Evolutionary conservation across 2,888 invertebrate genomes (phyloP).

Genomic region (Aelia acuminata): DNA sequence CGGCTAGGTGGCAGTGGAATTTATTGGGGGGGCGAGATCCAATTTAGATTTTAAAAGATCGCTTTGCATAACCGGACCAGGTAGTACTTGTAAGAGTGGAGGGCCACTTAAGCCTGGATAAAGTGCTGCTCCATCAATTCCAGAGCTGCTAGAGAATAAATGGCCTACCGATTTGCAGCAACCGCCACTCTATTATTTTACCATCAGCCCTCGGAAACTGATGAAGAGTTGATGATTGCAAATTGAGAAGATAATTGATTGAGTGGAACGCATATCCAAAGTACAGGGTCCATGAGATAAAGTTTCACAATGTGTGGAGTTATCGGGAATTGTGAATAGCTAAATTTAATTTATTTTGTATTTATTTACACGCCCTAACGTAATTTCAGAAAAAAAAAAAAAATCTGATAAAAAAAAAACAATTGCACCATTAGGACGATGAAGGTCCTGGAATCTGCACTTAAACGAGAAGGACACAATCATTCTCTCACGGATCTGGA

Average conservation of each 20-base stretch:
- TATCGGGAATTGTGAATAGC: not conserved
- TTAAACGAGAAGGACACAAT: too few relatives aligned
- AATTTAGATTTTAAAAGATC: constrained; percentile 54
- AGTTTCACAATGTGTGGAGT: not conserved
- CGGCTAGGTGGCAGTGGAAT: not conserved
- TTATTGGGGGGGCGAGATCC: constrained; percentile 38
- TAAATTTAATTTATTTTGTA: too few relatives aligned
- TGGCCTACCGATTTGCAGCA: constrained; percentile 23
- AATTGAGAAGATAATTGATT: not conserved
- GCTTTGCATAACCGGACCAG: constrained; percentile 50
- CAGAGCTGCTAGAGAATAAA: constrained; percentile 38
- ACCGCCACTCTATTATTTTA: constrained; percentile 9
- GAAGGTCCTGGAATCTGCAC: too few relatives aligned
- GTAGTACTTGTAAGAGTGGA: constrained; percentile 45
- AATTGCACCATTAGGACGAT: too few relatives aligned
- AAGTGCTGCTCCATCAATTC: constrained; percentile 39
- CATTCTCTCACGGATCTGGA: too few relatives aligned
- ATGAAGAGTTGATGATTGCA: constrained; percentile 30
- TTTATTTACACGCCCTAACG: too few relatives aligned
- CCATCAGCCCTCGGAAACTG: constrained; percentile 5
- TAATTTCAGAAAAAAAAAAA: too few relatives aligned
- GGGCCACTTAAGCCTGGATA: constrained; percentile 35
- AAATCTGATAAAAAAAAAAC: too few relatives aligned
- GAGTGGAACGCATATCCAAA: not conserved
- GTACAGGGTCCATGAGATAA: not conserved